Evolutionary conservation across 1,140 invertebrate species (phyloP), one percentile per base, ranked within the genome.

Genomic region (Papilio polytes): DNA sequence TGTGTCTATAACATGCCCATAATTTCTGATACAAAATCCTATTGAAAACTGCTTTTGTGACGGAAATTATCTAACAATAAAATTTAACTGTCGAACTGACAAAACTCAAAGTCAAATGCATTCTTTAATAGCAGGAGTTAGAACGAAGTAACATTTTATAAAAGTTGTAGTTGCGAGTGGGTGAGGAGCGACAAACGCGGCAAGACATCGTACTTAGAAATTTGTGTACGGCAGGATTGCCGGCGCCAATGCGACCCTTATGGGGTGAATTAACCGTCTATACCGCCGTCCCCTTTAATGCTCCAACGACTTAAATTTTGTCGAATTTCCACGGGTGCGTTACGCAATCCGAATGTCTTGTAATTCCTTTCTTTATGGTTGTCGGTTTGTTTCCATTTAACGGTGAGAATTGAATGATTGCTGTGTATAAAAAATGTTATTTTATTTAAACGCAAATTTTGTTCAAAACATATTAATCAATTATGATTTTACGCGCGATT

Each of bases 231-330:
- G 90, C 87, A 93, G 92, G 92, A 94, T 92, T 85, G 36, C 26
- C 85, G 94, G 94, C 94, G 94, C 94, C 94, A 92, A 63, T 83
- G 85, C 90, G 90, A 90, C 94, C 94, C 94, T 95, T 95, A 94
- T 91, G 88, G 92, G 92, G 90, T 90, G 93, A 93, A 94, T 94
- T 94, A 94, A 94, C 91, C 91, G 92, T 92, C 91, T 91, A 89
- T 87, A 86, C 87, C 88, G 87, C 85, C 88, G 87, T 92, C 92
- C 92, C 92, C 92, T 94, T 93, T 92, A 94, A 94, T 94, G 91
- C 91, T 89, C 87, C 87, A 88, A 87, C 89, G 87, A 94, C 88
- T 95, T 94, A 95, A 95, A 94, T 94, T 94, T 94, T 91, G 90
- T 92, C 88, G 91, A 95, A 94, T 93, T 95, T 93, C 91, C 87